Base-by-base conservation (phyloP, 2,797 vertebrate genomes). In the Cossypha caffra region DNA sequence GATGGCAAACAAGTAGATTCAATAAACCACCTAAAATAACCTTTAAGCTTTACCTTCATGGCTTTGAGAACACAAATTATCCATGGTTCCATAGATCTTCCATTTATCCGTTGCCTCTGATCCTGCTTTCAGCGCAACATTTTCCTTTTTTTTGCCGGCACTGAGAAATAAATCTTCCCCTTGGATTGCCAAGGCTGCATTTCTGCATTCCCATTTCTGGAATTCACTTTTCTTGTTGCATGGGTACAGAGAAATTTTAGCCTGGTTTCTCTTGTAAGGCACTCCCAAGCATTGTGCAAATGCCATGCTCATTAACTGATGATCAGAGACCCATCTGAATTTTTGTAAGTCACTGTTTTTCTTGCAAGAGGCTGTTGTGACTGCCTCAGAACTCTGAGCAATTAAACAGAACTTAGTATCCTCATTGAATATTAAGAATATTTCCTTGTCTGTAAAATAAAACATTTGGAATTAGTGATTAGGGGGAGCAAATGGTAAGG, bases 131-230 rank as follows among this genome's bases (percentile, higher is more conserved):
- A 99, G 87, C 88, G 98, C 96, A 17, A 99, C 3, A 62, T 91
- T 98, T 85, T 98, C 98, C 18, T 97, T 96, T 28, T 12, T 96
- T 88, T 99, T 98, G 21, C 98, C 98, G 92, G 98, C 98, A 97
- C 99, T 99, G 73, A 99, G 97, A 97, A 98, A 98, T 33, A 99
- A 97, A 25, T 98, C 97, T 86, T 98, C 96, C 58, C 97, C 97
- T 84, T 97, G 97, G 14, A 99, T 94, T 51, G 98, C 98, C 84
- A 99, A 98, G 3, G 98, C 98, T 3, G 98, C 98, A 14, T 99
- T 99, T 96, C 98, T 99, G 96, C 99, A 99, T 68, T 98, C 98
- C 99, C 99, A 99, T 37, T 98, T 98, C 95, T 99, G 99, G 31
- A 99, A 94, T 28, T 96, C 68, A 29, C 76, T 99, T 12, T 74